Percentiles rank a stretch among this genome's conserved stretches.
Conservation (phyloP, 2,113 vertebrate species). For the Dromaius novaehollandiae region DNA sequence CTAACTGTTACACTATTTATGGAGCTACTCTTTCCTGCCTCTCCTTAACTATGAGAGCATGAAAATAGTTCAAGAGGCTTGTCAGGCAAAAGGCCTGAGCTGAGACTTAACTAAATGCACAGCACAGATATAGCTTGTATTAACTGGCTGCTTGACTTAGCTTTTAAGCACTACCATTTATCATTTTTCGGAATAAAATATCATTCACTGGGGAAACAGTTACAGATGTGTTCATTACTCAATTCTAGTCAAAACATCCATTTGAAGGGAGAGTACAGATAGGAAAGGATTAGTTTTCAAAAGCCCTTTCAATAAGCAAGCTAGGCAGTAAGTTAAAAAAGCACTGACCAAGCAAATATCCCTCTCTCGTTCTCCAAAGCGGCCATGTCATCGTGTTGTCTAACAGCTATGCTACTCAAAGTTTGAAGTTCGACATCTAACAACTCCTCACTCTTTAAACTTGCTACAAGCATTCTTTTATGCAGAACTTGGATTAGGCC, state of each 20-base stretch:
- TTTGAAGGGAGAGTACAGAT: not conserved
- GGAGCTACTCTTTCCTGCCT: not conserved
- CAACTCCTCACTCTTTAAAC: not conserved
- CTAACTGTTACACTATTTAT: not conserved
- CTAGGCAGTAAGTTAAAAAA: not conserved
- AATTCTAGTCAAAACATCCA: not conserved
- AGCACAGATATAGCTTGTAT: not conserved
- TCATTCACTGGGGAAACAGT: not conserved
- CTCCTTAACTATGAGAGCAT: conserved; percentile 4
- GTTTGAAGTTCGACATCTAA: not conserved
- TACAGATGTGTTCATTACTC: not conserved
- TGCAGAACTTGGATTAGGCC: not conserved
- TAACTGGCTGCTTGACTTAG: not conserved
- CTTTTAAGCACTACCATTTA: not conserved
- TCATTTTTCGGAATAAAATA: not conserved
- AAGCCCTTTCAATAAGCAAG: not conserved
- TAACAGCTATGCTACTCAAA: not conserved
- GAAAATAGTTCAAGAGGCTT: not conserved
- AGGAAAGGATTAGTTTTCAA: not conserved
- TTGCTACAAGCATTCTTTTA: not conserved
- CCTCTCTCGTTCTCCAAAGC: not conserved
- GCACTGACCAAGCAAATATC: not conserved
- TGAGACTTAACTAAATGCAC: not conserved
- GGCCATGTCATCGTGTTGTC: not conserved
- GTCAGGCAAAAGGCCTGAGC: not conserved